phyloP scores from a whole-genome alignment of 1,140 invertebrate genomes.

The Anastrepha ludens region DNA sequence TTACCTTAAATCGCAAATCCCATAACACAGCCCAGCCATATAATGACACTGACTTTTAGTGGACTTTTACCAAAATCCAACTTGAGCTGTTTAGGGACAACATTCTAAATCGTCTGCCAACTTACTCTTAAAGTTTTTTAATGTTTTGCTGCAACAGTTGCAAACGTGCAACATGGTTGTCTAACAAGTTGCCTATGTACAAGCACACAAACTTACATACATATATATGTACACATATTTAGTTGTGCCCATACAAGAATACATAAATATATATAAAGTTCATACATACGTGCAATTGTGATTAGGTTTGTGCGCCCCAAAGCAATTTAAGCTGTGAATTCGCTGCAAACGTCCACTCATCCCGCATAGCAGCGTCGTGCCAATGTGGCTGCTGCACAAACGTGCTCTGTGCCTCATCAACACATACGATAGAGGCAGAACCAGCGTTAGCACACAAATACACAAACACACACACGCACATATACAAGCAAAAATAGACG shows the following conservation, averaged over 20 bases:
- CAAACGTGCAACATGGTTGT: not conserved
- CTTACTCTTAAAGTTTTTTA: not conserved
- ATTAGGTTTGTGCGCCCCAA: constrained; percentile 30
- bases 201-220: not conserved
- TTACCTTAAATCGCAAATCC: not conserved
- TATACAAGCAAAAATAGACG: not conserved
- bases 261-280: no score
- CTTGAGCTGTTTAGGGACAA: not conserved
- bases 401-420: not conserved
- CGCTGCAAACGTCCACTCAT: not conserved
- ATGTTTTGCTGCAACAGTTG: not conserved
- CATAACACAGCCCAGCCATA: not conserved
- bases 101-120: constrained; percentile 17
- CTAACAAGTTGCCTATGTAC: no score
- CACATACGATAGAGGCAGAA: not conserved
- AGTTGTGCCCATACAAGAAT: not conserved
- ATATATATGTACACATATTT: not conserved
- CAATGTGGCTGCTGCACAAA: not conserved
- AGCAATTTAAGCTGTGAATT: not conserved
- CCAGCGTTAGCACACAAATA: not conserved
- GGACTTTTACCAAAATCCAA: constrained; percentile 14
- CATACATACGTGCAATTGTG: not conserved
- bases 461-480: not conserved
- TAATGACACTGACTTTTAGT: constrained; percentile 16
- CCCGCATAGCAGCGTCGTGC: not conserved